Evolutionary conservation across 2,888 invertebrate genomes (phyloP).

Genomic region (Allophyes oxyacanthae): DNA sequence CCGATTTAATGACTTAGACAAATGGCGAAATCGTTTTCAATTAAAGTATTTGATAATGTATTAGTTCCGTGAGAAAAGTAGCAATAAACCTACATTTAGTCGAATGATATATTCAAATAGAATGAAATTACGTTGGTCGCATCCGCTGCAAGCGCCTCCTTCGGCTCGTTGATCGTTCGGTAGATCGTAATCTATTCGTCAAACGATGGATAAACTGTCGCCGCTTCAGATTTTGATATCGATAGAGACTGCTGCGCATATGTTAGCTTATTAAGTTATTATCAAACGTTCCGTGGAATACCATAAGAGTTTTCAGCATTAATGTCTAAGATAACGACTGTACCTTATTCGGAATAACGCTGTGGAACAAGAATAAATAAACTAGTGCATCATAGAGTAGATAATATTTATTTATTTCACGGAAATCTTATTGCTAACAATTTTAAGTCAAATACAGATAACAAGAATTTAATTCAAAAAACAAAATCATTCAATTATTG

Average conservation of each 20-base stretch:
- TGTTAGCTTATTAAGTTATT: slow-evolving; percentile 62
- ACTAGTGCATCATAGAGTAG: neutral
- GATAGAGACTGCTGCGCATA: slow-evolving; percentile 67
- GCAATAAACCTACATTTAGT: slow-evolving; percentile 88
- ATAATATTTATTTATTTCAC: too few species aligned
- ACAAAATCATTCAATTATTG: too few species aligned
- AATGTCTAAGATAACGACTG: slow-evolving; percentile 32
- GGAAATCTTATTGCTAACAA: too few species aligned
- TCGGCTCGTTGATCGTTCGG: slow-evolving; percentile 74
- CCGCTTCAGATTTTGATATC: slow-evolving; percentile 72
- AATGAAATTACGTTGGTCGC: slow-evolving; percentile 84
- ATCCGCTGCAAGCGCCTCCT: slow-evolving; percentile 85
- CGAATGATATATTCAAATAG: slow-evolving; percentile 88
- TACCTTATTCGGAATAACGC: slow-evolving; percentile 34
- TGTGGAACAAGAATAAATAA: slow-evolving; percentile 11
- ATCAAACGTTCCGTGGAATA: slow-evolving; percentile 59
- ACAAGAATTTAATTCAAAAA: too few species aligned
- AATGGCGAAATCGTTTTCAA: slow-evolving; percentile 86
- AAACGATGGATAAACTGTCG: slow-evolving; percentile 77
- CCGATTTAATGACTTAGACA: slow-evolving; percentile 77
- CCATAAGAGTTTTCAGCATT: slow-evolving; percentile 46
- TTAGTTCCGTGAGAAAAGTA: slow-evolving; percentile 89
- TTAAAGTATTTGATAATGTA: slow-evolving; percentile 85
- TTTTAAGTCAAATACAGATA: too few species aligned
- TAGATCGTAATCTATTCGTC: slow-evolving; percentile 85